Conservation (phyloP, 2,888 invertebrate genomes). For the Trichopria drosophilae region DNA sequence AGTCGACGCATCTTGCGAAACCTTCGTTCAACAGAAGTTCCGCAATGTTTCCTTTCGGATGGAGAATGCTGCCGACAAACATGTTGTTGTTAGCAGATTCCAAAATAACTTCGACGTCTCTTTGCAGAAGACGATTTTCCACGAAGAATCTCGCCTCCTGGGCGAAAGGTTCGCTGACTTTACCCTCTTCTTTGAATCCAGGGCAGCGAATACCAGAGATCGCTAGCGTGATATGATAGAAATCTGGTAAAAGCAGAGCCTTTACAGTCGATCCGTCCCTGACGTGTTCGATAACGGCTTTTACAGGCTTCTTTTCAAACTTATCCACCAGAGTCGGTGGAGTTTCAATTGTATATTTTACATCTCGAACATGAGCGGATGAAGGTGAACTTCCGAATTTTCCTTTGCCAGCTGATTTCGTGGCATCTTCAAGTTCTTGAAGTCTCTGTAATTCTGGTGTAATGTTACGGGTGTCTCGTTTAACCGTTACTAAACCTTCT, state of each 20-base stretch:
- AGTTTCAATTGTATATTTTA: conserved; percentile 89
- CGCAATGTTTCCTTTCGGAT: conserved; percentile 92
- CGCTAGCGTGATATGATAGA: conserved; percentile 90
- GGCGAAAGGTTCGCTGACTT: conserved; percentile 73
- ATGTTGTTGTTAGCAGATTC: conserved; percentile 93
- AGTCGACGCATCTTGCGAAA: conserved; percentile 91
- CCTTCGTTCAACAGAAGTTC: conserved; percentile 88
- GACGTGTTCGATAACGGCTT: conserved; percentile 95
- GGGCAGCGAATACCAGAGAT: conserved; percentile 89
- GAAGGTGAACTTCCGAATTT: conserved; percentile 66
- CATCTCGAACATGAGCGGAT: conserved; percentile 77
- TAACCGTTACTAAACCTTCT: conserved; percentile 87
- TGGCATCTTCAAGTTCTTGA: conserved; percentile 85
- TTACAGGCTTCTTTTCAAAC: conserved; percentile 81
- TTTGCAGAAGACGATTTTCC: conserved; percentile 87
- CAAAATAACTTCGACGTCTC: conserved; percentile 85
- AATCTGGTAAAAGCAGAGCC: conserved; percentile 87
- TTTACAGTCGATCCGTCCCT: conserved; percentile 95
- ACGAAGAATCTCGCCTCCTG: conserved; percentile 95
- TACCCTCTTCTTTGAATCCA: conserved; percentile 73
- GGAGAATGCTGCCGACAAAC: conserved; percentile 90
- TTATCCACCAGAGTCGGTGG: conserved; percentile 82
- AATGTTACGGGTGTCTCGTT: conserved; percentile 66
- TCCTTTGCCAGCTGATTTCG: conserved; percentile 85
- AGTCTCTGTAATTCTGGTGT: conserved; percentile 71